Conservation (phyloP, 1,140 invertebrate genomes). For the Dreissena rostriformis region DNA sequence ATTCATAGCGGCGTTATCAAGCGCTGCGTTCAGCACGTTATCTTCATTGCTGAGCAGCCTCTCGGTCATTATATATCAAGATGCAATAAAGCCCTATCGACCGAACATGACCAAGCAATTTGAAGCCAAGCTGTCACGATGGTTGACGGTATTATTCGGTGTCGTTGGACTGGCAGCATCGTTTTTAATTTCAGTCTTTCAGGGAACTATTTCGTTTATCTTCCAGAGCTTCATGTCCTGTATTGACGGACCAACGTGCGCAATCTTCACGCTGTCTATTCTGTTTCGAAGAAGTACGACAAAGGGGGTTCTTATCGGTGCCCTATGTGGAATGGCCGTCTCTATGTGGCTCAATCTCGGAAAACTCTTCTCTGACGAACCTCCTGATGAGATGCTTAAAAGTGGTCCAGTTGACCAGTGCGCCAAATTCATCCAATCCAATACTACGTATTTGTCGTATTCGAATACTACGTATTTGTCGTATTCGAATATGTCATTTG, state of each 20-base stretch:
- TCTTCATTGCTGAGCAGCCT: constrained; percentile 9
- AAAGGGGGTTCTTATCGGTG: background rate
- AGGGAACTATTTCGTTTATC: background rate
- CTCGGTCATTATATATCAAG: background rate
- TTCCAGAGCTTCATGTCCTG: background rate
- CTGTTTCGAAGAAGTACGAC: background rate
- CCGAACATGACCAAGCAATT: background rate
- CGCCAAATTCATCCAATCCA: background rate
- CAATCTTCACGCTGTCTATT: constrained; percentile 8
- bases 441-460: no score
- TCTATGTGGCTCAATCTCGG: constrained; percentile 18
- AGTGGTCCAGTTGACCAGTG: constrained; percentile 7
- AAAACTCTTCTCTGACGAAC: background rate
- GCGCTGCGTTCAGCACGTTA: constrained; percentile 19
- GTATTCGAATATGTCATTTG: no score
- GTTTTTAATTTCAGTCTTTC: background rate
- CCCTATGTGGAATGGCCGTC: background rate
- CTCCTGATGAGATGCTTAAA: background rate
- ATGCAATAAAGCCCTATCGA: background rate
- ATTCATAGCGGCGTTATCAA: constrained; percentile 16
- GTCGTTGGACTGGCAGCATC: background rate
- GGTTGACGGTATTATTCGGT: background rate
- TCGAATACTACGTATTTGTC: no score
- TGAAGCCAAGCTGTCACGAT: background rate
- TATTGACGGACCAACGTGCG: background rate